Evolutionary conservation across 2,888 invertebrate genomes (phyloP), one percentile per base, ranked within the genome.

Genomic region (Aporophyla nigra): DNA sequence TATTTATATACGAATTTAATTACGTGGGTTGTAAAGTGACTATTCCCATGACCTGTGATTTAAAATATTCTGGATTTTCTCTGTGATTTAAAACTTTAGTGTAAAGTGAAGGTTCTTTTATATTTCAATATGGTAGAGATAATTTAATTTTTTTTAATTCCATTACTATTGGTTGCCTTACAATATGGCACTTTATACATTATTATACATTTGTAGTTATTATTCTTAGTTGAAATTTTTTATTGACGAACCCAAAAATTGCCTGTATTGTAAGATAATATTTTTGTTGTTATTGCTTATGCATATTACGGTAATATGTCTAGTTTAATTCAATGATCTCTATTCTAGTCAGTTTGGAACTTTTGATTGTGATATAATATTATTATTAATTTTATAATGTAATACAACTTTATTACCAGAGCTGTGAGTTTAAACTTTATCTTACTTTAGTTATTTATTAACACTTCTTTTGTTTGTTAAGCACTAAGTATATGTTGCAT

Each of bases 291-390:
- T 71, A 69, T 63, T 61, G 49, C 67, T 54, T 54, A 74, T 49
- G 46, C 46, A 59, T 59, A 62, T 83, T 80, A 67, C 14, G 58
- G 21, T 65, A 59, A 27, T 51, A 56, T 63, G n/a, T 84, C 40
- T 73, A 67, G 24, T 66, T 21, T 80, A 76, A 54, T 70, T 74
- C 62, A 75, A 63, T 78, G 78, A 88, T 86, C 67, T 86, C 74
- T 88, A 76, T 89, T 89, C 72, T 84, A 88, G 90, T 87, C 86
- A 63, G 81, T 76, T 83, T 77, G 46, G 9, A 80, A 79, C 79
- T 76, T 89, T 91, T 89, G 58, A 87, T 90, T 90, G 92, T 93
- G 91, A 92, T 92, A 91, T 86, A 73, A 33, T n/a, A 33, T 63
- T 86, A 84, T 76, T 88, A 81, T 90, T 88, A 83, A 84, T 43